Conservation (phyloP, 1,140 invertebrate genomes). For the Nasonia longicornis region DNA sequence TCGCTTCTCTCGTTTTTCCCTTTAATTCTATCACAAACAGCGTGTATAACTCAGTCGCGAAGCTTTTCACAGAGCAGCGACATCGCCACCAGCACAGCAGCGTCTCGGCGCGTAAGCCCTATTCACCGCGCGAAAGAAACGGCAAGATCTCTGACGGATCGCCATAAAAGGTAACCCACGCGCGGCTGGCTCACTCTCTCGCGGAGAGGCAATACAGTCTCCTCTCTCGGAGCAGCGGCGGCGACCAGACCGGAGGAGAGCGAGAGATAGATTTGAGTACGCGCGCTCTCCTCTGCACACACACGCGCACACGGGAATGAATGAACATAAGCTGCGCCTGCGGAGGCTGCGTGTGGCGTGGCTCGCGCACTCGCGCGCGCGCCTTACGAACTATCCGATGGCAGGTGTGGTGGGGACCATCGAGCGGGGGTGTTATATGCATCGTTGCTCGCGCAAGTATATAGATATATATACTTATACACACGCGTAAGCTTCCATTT, state of each 20-base stretch:
- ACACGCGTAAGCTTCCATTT: no score
- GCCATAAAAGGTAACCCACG: slow-evolving; percentile 67
- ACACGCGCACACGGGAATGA: background rate
- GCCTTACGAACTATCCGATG: background rate
- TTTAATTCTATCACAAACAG: background rate
- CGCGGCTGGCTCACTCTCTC: slow-evolving; percentile 52
- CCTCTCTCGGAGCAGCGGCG: background rate
- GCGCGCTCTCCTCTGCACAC: background rate
- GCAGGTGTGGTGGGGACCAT: background rate
- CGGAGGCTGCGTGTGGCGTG: background rate
- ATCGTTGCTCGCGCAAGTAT: background rate
- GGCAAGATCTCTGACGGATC: slow-evolving; percentile 56
- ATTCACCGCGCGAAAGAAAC: slow-evolving; percentile 52
- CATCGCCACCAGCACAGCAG: background rate
- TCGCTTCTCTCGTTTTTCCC: background rate
- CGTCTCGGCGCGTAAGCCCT: slow-evolving; percentile 16
- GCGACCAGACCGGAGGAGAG: background rate
- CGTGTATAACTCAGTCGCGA: background rate
- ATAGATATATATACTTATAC: background rate
- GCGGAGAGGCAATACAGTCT: background rate
- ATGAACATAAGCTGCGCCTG: background rate
- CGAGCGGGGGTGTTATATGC: slow-evolving; percentile 3
- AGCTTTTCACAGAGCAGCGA: slow-evolving; percentile 29
- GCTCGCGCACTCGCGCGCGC: background rate
- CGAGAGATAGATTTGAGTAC: background rate